Evolutionary conservation across 2,888 invertebrate species (phyloP).

Genomic region (Agonopterix subpropinquella): DNA sequence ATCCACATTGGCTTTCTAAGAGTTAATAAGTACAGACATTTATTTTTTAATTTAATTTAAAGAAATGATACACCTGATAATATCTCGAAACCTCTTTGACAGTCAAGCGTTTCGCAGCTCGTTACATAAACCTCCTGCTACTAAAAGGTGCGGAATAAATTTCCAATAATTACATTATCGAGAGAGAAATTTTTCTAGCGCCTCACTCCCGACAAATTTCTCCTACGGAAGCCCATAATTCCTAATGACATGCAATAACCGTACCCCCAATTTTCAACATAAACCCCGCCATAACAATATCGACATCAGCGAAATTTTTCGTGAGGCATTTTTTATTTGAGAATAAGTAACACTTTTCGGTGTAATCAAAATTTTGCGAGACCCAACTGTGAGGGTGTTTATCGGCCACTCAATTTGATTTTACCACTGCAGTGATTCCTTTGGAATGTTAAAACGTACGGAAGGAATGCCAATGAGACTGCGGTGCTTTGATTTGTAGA

Average conservation of each 20-base stretch:
- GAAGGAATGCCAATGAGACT: conserved; percentile 38
- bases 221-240: conserved; percentile 72
- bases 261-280: conserved; percentile 75
- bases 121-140: conserved; percentile 3
- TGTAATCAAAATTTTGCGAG: conserved; percentile 70
- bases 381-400: conserved; percentile 48
- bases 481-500: conserved; percentile 25
- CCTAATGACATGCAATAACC: conserved; percentile 77
- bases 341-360: conserved; percentile 72
- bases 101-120: no score
- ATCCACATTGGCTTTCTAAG: no score
- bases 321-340: conserved; percentile 58
- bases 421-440: conserved; percentile 64
- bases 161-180: conserved; percentile 74
- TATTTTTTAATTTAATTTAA: no score
- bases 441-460: conserved; percentile 41
- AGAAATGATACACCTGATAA: background rate
- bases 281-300: conserved; percentile 75
- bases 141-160: conserved; percentile 59
- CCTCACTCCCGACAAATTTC: conserved; percentile 57
- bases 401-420: conserved; percentile 73
- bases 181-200: conserved; percentile 44
- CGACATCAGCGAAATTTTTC: conserved; percentile 72
- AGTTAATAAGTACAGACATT: no score
- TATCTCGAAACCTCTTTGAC: background rate